Evolutionary conservation across 2,797 vertebrate genomes (phyloP), one percentile per base, ranked within the genome.

Genomic region (Danio choprae): DNA sequence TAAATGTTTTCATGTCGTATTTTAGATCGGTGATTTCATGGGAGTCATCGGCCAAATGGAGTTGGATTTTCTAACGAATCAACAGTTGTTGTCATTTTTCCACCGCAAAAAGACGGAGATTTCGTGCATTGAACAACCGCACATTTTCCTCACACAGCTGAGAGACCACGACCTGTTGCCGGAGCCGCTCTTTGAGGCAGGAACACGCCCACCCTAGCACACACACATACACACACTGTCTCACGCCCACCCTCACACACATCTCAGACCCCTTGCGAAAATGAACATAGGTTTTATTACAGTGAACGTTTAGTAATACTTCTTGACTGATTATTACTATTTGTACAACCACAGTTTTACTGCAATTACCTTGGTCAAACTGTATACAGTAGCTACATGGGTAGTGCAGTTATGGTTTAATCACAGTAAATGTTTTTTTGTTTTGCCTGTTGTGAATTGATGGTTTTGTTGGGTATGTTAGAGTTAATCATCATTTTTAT

Each of bases 41-140:
- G 20, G 51, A 38, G 9, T 13, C 40, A 15, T 16, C n/a, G 20
- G 1, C 18, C 8, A 18, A 10, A 90, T 91, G 91, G 87, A 93
- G 8, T n/a, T 92, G 60, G 55, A 90, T 0, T 91, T 89, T 40
- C 8, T 89, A 8, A 68, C 86, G 0, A 0, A 77, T 0, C 15
- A 87, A 0, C 2, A 90, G 0, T 81, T 94, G 56, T 62, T 83
- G 36, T 22, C 0, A 0, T 92, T 92, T 18, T 85, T 95, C 6
- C 91, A 48, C 69, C 16, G 79, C 1, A 81, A 84, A 0, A 94
- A 93, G 84, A 93, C 91, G 0, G 90, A 89, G 20, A 74, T 94
- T 51, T 93, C 93, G 0, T 86, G 77, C 64, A 83, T 94, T 43
- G 85, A 93, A 0, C 76, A 87, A 0, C 94, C 92, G n/a, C 40